Evolutionary conservation across 23 tunicate species (phyloP).

Genomic region (Ciona savignyi): DNA sequence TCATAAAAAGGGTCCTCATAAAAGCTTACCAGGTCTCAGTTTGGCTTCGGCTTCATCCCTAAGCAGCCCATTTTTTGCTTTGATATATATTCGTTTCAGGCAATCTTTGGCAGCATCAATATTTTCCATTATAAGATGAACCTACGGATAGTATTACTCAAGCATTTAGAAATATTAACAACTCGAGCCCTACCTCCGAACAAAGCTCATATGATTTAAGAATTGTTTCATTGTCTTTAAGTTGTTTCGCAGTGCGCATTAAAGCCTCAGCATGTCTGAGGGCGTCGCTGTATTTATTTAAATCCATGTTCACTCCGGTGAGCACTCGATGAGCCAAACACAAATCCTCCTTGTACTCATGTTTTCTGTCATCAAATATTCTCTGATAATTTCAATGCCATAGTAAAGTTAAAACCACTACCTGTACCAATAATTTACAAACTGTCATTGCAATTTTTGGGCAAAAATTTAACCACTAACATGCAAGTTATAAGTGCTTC

Average conservation of each 20-base stretch:
- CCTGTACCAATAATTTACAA: no score
- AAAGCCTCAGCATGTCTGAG: constrained; percentile 41
- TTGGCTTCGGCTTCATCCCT: neutral
- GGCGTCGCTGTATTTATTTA: constrained; percentile 15
- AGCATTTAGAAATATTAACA: no score
- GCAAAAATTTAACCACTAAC: no score
- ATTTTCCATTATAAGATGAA: constrained; percentile 5
- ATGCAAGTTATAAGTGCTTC: no score
- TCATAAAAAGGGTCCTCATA: no score
- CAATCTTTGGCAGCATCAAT: constrained; percentile 4
- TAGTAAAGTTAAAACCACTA: no score
- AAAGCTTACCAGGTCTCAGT: no score
- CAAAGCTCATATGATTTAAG: constrained; percentile 15
- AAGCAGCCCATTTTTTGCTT: neutral
- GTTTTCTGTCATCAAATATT: constrained; percentile 41
- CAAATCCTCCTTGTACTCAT: constrained; percentile 29
- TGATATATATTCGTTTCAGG: neutral
- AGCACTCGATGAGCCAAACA: constrained; percentile 27
- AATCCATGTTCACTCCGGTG: constrained; percentile 17
- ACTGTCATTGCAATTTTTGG: no score
- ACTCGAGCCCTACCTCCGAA: constrained; percentile 19
- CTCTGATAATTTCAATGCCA: no score
- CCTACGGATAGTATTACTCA: no score
- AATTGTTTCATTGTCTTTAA: constrained; percentile 1
- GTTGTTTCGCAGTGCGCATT: constrained; percentile 23